A percentile compares a stretch with the other conserved stretches of the same genome.
Conservation (phyloP, 2,113 vertebrate species). For the Isurus oxyrinchus region DNA sequence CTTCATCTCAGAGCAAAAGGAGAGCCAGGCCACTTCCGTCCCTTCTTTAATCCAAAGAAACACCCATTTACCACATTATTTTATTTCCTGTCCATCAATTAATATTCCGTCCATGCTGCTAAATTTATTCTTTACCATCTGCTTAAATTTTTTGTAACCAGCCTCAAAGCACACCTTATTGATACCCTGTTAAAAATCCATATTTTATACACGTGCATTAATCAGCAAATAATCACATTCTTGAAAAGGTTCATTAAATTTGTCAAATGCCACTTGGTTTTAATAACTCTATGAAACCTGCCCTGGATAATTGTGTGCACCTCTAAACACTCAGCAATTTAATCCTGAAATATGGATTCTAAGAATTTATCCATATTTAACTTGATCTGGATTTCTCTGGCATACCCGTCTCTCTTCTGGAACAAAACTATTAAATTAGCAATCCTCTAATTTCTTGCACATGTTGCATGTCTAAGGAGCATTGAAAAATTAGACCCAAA, state of each 20-base stretch:
- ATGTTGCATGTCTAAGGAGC: not conserved
- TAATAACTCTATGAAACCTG: not conserved
- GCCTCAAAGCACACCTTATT: not conserved
- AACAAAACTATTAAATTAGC: not conserved
- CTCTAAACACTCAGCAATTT: not conserved
- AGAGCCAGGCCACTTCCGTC: not conserved
- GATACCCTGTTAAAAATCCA: not conserved
- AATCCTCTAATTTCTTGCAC: not conserved
- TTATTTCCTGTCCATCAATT: not conserved
- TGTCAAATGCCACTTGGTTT: not conserved
- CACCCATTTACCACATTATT: not conserved
- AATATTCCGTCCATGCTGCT: not conserved
- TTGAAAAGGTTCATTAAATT: not conserved
- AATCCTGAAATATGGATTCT: not conserved
- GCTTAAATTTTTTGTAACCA: not conserved
- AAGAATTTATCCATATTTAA: not conserved
- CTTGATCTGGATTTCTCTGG: not conserved
- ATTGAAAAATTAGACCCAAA: not conserved
- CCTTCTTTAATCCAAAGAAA: not conserved
- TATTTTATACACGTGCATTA: not conserved
- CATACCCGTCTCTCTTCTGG: not conserved
- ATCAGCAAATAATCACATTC: not conserved
- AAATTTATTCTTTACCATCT: not conserved
- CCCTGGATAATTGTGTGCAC: not conserved
- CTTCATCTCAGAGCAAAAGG: not conserved